Base-by-base conservation (phyloP, 2,113 vertebrate species). In the Bufo bufo region DNA sequence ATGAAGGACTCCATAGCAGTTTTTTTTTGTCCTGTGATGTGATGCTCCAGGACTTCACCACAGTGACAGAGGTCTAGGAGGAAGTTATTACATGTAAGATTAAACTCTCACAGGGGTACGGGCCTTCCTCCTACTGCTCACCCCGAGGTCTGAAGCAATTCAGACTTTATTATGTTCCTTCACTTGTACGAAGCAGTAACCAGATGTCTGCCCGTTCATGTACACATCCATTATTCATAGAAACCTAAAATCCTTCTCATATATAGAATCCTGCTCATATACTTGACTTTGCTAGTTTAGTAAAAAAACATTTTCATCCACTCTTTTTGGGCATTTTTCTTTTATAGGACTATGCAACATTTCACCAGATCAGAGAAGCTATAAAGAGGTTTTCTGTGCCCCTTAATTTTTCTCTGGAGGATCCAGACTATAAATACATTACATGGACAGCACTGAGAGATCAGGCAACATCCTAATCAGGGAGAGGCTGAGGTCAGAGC, bases 51-150 rank as follows among this genome's bases (percentile, higher is more conserved):
- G 23, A 20, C 71, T 77, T 85, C 47, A 61, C 23, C 83, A 45
- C n/a, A 58, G 66, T 43, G 83, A 45, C 66, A 85, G 69, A 72
- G 65, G 66, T 85, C 83, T 74, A 50, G 47, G 65, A 85, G 20
- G 65, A 72, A 85, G 66, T 85, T 85, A 85, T 85, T 85, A 74
- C 83, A 43, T 85, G 69, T 71, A 74, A 85, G 83, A 85, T 85
- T 85, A 85, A 85, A 72, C 66, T 85, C 83, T 72, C 50, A 74
- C 12, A 74, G 33, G 66, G 69, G 6, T 69, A 85, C 14, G 3
- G 17, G 83, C 83, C 83, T 85, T 84, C 72, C 63, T 84, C 82
- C 72, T 33, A 56, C 63, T 54, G 4, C 10, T 72, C 82, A 84
- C 66, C 69, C 65, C 52, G 49, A 82, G 80, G 80, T 82, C 17